Conservation (phyloP, 2,113 vertebrate species). For the Etheostoma cragini region DNA sequence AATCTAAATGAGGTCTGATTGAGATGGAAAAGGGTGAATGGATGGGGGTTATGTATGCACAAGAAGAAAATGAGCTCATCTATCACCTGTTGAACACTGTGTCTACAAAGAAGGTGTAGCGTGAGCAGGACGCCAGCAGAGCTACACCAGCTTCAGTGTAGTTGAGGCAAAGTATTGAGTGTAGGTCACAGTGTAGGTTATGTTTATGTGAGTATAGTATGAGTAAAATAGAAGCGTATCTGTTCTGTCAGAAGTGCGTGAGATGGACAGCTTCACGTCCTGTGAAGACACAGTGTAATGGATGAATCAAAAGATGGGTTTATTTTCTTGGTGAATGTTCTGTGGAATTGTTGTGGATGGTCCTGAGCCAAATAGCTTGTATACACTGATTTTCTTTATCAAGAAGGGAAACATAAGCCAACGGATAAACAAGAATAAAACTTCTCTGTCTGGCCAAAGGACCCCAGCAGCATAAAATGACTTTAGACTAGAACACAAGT, state of each 20-base stretch:
- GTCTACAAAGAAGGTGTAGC: background rate
- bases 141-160: background rate
- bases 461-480: conserved; percentile 28
- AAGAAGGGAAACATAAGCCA: background rate
- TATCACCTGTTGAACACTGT: conserved; percentile 1
- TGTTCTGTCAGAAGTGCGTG: background rate
- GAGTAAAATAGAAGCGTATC: background rate
- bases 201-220: background rate
- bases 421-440: conserved; percentile 19
- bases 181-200: background rate
- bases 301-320: background rate
- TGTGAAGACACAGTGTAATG: background rate
- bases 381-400: background rate
- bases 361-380: background rate
- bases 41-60: background rate
- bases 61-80: conserved; percentile 5
- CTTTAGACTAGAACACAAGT: conserved; percentile 2
- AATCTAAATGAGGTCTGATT: background rate
- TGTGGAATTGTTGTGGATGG: background rate
- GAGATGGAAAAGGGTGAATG: background rate
- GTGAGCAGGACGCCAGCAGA: background rate
- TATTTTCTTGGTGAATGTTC: background rate
- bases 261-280: background rate
- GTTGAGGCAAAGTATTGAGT: background rate
- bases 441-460: conserved; percentile 27